Evolutionary conservation across 2,888 invertebrate genomes (phyloP), one percentile per base, ranked within the genome.

Genomic region (Rotaria sp.): DNA sequence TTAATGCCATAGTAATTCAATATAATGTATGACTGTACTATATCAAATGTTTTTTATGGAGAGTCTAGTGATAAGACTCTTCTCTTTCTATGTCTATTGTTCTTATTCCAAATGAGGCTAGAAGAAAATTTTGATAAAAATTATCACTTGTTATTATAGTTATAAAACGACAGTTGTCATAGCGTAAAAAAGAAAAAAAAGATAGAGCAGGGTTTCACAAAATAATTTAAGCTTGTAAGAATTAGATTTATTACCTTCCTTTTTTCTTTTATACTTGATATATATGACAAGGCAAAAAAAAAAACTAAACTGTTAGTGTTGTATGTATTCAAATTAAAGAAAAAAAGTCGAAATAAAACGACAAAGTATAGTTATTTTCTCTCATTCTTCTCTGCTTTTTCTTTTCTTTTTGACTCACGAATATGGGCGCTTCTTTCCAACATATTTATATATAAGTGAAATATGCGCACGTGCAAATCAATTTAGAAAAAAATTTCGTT

Each of bases 91-190:
- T 38, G 67, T 15, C 67, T 67, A 21, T 35, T 67, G 67, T 38
- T 67, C 67, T 38, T 35, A 67, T 67, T 30, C 67, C 67, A 21
- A 35, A 35, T 21, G 30, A 35, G 67, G 67, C 35, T 67, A 67
- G 35, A 67, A 67, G 15, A 57, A 67, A 67, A 67, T 38, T 67
- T 67, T 35, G 67, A 67, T 67, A 67, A 67, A 67, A 35, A 67
- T 67, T 67, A 67, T 67, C 67, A 21, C 67, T 67, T 8, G 67
- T 67, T 18, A 67, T 67, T 67, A 38, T 35, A 15, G 30, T 67
- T 35, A 38, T 67, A 67, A 67, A 67, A 67, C 13, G 67, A 18
- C 35, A 67, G 18, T 67, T 18, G 35, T 67, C 35, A 67, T 18
- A 67, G 35, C 30, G 8, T 15, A 38, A 21, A 38, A 30, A 35